A percentile compares a stretch with the other conserved stretches of the same genome.
phyloP scores from a whole-genome alignment of 2,113 vertebrate genomes.

The Jaculus jaculus region DNA sequence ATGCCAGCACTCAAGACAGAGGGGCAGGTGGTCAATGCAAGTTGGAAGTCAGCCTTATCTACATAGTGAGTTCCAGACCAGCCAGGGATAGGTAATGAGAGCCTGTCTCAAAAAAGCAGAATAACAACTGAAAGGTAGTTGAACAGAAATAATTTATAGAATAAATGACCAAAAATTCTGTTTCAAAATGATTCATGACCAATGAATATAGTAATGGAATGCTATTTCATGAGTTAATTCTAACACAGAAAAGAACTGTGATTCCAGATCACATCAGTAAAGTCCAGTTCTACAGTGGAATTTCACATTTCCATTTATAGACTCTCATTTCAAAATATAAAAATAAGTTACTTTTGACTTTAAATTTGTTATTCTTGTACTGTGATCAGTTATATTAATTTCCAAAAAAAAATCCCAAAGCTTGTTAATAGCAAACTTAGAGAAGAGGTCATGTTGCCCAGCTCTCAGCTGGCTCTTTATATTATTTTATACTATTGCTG shows the following conservation, averaged over 20 bases:
- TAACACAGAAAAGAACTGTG: neutral
- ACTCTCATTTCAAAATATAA: neutral
- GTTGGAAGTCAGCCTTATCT: neutral
- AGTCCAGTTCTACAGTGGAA: neutral
- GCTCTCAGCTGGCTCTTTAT: neutral
- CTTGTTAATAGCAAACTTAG: neutral
- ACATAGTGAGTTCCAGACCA: neutral
- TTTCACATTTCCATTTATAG: neutral
- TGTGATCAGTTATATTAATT: neutral
- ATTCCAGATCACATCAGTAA: neutral
- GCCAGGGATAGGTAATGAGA: too few relatives aligned
- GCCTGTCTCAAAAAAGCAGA: neutral
- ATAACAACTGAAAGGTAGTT: neutral
- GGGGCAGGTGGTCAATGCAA: neutral
- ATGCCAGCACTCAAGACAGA: neutral
- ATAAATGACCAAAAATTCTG: neutral
- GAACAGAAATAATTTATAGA: neutral
- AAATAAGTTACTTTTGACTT: neutral
- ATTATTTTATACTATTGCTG: neutral
- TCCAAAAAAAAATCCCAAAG: neutral
- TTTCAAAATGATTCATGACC: conserved; percentile 48
- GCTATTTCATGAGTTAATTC: conserved; percentile 13
- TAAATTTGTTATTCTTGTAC: neutral
- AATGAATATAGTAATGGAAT: neutral
- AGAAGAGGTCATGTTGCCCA: neutral